Evolutionary conservation across 2,113 vertebrate species (phyloP).

Genomic region (Tyrannus savana): DNA sequence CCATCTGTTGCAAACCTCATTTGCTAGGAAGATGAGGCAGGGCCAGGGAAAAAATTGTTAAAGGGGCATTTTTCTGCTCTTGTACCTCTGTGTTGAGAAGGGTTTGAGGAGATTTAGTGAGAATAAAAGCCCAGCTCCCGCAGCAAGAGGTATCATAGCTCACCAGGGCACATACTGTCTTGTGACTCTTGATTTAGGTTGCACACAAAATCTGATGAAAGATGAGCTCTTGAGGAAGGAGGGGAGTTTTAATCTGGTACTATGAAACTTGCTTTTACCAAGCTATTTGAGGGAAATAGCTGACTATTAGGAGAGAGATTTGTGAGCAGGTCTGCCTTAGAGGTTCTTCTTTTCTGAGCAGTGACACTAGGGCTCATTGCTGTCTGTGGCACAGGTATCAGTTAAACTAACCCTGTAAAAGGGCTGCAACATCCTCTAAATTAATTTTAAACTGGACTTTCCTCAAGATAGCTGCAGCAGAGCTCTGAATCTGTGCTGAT

Average conservation of each 20-base stretch:
- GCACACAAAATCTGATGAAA: not conserved
- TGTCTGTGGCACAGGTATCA: not conserved
- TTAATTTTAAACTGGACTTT: not conserved
- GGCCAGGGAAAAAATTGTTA: not conserved
- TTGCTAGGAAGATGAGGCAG: not conserved
- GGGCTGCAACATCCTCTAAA: not conserved
- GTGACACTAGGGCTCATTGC: rapidly evolving
- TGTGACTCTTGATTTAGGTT: not conserved
- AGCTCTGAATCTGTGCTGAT: rapidly evolving
- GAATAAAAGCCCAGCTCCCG: not conserved
- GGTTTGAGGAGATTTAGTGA: not conserved
- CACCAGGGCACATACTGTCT: not conserved
- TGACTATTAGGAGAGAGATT: not conserved
- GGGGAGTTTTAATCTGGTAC: not conserved
- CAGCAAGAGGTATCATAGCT: not conserved
- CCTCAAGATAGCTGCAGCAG: not conserved
- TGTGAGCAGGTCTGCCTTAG: not conserved
- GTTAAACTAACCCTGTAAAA: not conserved
- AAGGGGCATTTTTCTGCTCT: not conserved
- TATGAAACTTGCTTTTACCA: not conserved
- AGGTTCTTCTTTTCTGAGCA: not conserved
- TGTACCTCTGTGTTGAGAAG: not conserved
- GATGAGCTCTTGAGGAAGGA: not conserved
- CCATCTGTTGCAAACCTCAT: not conserved
- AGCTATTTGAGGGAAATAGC: not conserved